Evolutionary conservation across 2,797 vertebrate genomes (phyloP), one percentile per base, ranked within the genome.

Genomic region (Apodemus agrarius): DNA sequence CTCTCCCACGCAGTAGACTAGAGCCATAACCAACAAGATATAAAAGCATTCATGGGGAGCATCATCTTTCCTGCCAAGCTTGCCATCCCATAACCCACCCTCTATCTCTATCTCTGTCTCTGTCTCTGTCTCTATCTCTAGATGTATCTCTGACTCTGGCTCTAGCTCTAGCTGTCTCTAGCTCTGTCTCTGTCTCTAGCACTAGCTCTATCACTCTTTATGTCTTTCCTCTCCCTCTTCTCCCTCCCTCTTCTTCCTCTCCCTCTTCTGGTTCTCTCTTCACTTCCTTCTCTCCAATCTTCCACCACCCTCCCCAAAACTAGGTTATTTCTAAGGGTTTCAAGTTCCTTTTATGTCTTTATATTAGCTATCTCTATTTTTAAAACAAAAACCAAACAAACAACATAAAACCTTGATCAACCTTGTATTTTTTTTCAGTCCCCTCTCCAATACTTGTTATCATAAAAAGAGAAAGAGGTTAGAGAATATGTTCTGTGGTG

Each of bases 321-420:
- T 63, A 78, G 46, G 34, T 61, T 88, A 72, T 93, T 82, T 59
- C 63, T 80, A 59, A 93, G n/a, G 40, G 14, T 80, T 93, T 40
- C 85, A 76, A 79, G 21, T 93, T 88, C 7, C 24, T 63, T 69
- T 81, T 82, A 34, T 74, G 52, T 61, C 34, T 88, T 81, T 52
- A 81, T 52, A 40, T 52, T 74, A 74, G 59, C 13, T 26, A 31
- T 89, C 37, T 54, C 0, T 34, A 76, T 37, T 69, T 69, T 69
- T 9, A 69, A 69, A 65, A 65, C 63, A 65, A 65, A 67, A 31
- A 67, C 29, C 31, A 65, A 37, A 69, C 16, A n/a, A 69, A 24
- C 57, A 88, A 81, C 29, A 57, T 12, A 69, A 69, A 69, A n/a
- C 78, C 34, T 85, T 92, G 19, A 31, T 93, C 40, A 88, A 40